phyloP scores from a whole-genome alignment of 2,113 vertebrate genomes.

The Oncorhynchus tshawytscha region DNA sequence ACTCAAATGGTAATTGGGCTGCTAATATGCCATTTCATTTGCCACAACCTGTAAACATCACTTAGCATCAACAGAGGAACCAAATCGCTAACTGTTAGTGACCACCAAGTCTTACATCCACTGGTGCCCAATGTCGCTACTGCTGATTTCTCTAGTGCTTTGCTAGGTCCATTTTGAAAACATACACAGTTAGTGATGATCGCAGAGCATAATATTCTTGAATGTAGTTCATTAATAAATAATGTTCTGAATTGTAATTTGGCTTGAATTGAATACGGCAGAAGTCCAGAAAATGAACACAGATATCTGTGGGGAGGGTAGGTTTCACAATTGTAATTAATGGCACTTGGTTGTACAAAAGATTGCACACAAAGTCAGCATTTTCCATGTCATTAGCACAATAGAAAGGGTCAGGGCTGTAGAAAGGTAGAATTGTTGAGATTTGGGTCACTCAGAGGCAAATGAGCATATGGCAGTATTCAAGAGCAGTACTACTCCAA shows the following conservation, averaged over 20 bases:
- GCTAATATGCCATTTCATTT: conserved; percentile 74
- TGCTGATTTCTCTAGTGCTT: no score
- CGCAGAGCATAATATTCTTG: no score
- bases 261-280: no score
- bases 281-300: no score
- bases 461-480: background rate
- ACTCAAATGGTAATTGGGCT: conserved; percentile 78
- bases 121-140: conserved; percentile 1
- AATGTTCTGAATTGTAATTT: no score
- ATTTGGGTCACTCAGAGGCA: background rate
- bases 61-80: conserved; percentile 67
- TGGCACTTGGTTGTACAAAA: background rate
- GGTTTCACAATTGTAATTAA: background rate
- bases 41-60: conserved; percentile 74
- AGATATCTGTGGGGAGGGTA: background rate
- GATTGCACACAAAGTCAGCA: background rate
- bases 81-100: conserved; percentile 38
- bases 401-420: background rate
- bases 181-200: no score
- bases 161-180: no score
- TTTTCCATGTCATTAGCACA: background rate
- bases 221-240: no score
- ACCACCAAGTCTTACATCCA: conserved; percentile 17
- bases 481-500: conserved; percentile 8
- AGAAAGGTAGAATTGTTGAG: background rate